Conservation (phyloP, 2,797 vertebrate genomes). For the Amblyraja radiata region DNA sequence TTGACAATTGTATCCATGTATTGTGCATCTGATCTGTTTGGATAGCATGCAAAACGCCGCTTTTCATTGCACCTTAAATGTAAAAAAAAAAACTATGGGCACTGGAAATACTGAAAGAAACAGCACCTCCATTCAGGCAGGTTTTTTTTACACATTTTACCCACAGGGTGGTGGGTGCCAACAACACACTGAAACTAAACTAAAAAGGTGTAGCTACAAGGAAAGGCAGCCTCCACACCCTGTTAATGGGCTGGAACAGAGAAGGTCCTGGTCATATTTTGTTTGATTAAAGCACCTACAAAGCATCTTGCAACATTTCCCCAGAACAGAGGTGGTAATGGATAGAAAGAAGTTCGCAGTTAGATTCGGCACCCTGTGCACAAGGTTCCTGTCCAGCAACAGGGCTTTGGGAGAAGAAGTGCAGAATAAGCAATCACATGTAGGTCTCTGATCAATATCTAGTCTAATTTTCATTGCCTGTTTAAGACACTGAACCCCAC, state of each 20-base stretch:
- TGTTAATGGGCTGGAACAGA: background rate
- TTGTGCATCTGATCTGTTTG: too few species aligned
- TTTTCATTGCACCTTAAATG: too few species aligned
- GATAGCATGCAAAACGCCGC: too few species aligned
- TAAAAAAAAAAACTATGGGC: too few species aligned
- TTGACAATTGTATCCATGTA: too few species aligned
- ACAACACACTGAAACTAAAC: background rate
- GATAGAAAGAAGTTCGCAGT: background rate
- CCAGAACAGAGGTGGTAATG: background rate
- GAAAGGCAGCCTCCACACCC: background rate
- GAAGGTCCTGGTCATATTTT: background rate
- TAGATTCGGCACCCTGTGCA: background rate
- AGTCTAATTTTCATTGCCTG: background rate
- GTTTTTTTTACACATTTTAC: too few species aligned
- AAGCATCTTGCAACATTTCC: background rate
- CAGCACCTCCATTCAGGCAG: too few species aligned
- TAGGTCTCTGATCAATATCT: background rate
- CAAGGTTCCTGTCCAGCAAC: background rate
- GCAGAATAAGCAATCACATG: too few species aligned
- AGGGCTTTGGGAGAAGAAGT: background rate
- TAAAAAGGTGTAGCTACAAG: background rate
- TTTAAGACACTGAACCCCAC: background rate
- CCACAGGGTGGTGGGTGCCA: too few species aligned
- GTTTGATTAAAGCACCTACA: background rate
- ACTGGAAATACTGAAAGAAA: too few species aligned